Percentiles rank a stretch among this genome's conserved stretches.
These are phyloP conservation scores for Trichonephila inaurata DNA, from an alignment of 1,140 invertebrate genomes.

Conservation along the genomic window DNA sequence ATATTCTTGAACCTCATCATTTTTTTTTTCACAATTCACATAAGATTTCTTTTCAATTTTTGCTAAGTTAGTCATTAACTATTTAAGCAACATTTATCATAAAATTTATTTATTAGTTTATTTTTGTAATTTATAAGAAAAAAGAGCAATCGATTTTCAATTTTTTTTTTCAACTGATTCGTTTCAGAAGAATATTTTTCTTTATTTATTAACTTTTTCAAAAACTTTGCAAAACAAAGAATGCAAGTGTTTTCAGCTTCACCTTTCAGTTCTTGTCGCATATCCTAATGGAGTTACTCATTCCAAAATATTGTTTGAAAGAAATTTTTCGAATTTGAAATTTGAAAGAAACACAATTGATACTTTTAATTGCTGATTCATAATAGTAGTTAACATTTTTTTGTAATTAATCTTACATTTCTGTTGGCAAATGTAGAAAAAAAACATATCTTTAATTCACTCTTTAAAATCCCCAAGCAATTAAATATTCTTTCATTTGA, in stretches of 20 bases:
- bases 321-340: not conserved
- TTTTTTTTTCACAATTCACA: too few relatives aligned
- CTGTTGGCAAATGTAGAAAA: not conserved
- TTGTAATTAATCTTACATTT: conserved; percentile 10
- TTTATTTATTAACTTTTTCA: not conserved
- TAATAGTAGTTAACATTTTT: not conserved
- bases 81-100: not conserved
- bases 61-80: not conserved
- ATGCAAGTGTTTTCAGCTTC: not conserved
- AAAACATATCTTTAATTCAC: conserved; percentile 24
- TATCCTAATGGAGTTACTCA: too few relatives aligned
- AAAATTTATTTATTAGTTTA: not conserved
- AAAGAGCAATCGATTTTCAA: not conserved
- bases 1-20: too few relatives aligned
- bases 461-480: conserved; percentile 56
- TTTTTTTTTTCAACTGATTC: not conserved
- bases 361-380: not conserved
- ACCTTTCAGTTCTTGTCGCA: too few relatives aligned
- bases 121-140: not conserved
- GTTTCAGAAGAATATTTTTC: not conserved
- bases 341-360: not conserved
- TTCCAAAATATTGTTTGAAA: not conserved
- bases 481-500: conserved; percentile 34
- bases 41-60: not conserved
- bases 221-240: too few relatives aligned